Percentiles rank a stretch among this genome's conserved stretches.
Evolutionary conservation across 2,113 vertebrate species (phyloP).

Genomic region (Cephalopholis sonnerati): DNA sequence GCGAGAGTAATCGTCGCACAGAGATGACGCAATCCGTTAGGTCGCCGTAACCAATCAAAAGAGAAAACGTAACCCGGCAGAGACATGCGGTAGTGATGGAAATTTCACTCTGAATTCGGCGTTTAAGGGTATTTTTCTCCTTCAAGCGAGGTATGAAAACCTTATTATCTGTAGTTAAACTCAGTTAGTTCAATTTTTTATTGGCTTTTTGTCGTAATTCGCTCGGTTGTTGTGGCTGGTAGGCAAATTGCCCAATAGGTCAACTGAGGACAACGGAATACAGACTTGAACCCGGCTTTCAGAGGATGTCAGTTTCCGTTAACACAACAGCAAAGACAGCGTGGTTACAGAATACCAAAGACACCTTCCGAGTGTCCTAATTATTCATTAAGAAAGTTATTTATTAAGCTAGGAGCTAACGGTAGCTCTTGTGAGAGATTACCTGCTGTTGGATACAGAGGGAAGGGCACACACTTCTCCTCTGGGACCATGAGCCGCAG

Average conservation of each 20-base stretch:
- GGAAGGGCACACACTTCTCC: background rate
- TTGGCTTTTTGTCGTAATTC: background rate
- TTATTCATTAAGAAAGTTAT: too few relatives aligned
- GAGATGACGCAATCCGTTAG: background rate
- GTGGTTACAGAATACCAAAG: too few relatives aligned
- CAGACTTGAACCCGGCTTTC: rapidly evolving
- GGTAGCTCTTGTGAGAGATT: background rate
- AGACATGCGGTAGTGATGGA: rapidly evolving
- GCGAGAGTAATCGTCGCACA: slow-evolving; percentile 2
- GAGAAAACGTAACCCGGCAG: rapidly evolving
- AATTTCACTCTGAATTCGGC: too few relatives aligned
- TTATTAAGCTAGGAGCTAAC: background rate
- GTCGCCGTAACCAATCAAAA: slow-evolving; percentile 19
- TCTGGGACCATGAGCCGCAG: background rate
- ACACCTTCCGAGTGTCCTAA: rapidly evolving
- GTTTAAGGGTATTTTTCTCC: too few relatives aligned
- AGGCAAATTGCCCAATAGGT: slow-evolving; percentile 27
- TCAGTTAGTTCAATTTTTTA: background rate
- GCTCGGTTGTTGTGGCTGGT: background rate
- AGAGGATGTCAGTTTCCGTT: background rate
- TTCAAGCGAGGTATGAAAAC: rapidly evolving
- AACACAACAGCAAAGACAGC: background rate
- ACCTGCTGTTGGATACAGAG: background rate
- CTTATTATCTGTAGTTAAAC: background rate
- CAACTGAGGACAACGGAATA: background rate